These are phyloP conservation scores for Rhinogobius similis DNA, from an alignment of 2,113 vertebrate species.

Conservation along the genomic window DNA sequence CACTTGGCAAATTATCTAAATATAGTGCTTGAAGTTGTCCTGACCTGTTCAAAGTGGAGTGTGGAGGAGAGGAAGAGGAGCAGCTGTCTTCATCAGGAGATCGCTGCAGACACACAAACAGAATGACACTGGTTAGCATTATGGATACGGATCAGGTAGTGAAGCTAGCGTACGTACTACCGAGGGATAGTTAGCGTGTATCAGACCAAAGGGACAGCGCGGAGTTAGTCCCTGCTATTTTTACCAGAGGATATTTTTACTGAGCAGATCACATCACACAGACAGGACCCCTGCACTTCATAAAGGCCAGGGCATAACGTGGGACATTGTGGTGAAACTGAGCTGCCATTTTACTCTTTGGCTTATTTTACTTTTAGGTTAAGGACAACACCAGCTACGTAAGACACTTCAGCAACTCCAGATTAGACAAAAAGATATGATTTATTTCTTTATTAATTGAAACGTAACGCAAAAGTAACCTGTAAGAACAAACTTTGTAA, in stretches of 20 bases:
- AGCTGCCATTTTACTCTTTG: not conserved
- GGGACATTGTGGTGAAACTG: not conserved
- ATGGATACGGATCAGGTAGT: not conserved
- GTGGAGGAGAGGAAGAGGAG: constrained; percentile 9
- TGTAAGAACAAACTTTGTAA: no score
- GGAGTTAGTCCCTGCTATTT: constrained; percentile 1
- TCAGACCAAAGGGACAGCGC: not conserved
- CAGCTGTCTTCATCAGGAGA: constrained; percentile 13
- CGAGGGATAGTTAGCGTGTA: not conserved
- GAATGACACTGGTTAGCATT: not conserved
- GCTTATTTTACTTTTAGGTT: no score
- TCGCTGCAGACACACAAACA: not conserved
- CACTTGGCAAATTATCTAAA: not conserved
- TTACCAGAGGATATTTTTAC: not conserved
- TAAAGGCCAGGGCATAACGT: not conserved
- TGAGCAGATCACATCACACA: constrained; percentile 5
- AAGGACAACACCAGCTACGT: no score
- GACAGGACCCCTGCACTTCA: not conserved
- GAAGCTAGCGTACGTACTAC: not conserved
- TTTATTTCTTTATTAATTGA: no score
- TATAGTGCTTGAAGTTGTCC: not conserved
- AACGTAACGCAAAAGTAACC: no score
- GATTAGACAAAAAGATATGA: no score
- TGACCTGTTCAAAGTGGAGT: constrained; percentile 8
- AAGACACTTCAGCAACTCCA: no score